A percentile compares a stretch with the other conserved stretches of the same genome.
Evolutionary conservation across 2,888 invertebrate genomes (phyloP).

Genomic region (Odontomyia ornata): DNA sequence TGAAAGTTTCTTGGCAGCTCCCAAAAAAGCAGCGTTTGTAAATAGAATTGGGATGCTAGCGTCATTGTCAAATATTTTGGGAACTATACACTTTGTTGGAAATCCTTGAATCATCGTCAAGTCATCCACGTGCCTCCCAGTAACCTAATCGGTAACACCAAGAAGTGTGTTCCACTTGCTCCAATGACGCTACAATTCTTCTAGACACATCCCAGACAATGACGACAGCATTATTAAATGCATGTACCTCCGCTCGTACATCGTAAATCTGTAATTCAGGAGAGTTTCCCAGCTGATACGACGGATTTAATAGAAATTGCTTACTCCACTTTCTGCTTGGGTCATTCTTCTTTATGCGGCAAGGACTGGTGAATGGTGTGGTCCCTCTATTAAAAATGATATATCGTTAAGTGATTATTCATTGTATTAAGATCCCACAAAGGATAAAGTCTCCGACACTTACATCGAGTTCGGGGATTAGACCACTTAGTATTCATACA

Average conservation of each 20-base stretch:
- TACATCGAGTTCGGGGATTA: neutral
- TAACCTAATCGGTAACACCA: neutral
- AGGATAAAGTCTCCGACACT: neutral
- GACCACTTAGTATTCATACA: slow-evolving; percentile 13
- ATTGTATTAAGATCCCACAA: slow-evolving; percentile 17
- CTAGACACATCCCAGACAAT: slow-evolving; percentile 11
- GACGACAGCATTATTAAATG: slow-evolving; percentile 4
- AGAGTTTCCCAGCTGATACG: neutral
- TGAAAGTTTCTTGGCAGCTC: too few species aligned
- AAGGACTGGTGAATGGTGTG: neutral
- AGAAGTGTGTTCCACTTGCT: neutral
- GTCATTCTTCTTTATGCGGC: slow-evolving; percentile 4
- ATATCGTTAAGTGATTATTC: slow-evolving; percentile 27
- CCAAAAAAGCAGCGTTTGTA: too few species aligned
- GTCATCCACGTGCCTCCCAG: neutral
- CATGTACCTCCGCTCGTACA: neutral
- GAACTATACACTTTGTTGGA: too few species aligned
- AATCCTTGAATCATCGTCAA: too few species aligned
- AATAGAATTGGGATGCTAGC: too few species aligned
- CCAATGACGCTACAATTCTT: neutral
- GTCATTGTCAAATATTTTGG: too few species aligned
- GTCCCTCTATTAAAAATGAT: slow-evolving; percentile 28
- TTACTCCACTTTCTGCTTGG: neutral
- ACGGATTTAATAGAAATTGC: neutral
- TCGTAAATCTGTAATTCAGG: neutral